These are phyloP conservation scores for Phymatocera aterrima DNA, from an alignment of 2,888 invertebrate species.

Conservation along the genomic window DNA sequence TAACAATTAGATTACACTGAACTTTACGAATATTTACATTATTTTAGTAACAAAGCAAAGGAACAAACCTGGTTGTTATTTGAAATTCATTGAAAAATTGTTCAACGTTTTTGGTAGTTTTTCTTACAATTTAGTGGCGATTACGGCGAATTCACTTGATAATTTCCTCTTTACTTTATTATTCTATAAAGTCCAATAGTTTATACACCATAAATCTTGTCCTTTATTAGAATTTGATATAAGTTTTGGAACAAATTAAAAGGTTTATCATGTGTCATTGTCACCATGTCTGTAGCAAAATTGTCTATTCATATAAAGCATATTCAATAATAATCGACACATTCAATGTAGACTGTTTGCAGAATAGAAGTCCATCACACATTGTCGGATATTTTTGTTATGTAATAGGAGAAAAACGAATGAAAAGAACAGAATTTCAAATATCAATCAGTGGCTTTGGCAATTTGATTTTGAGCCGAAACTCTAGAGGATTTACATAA, in stretches of 20 bases:
- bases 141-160: neutral
- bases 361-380: slow-evolving; percentile 4
- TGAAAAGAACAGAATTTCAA: neutral
- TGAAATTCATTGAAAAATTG: neutral
- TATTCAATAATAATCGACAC: neutral
- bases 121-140: neutral
- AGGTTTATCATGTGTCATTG: neutral
- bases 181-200: slow-evolving; percentile 10
- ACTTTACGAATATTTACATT: neutral
- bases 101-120: neutral
- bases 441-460: neutral
- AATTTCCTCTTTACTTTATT: neutral
- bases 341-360: neutral
- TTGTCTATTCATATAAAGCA: neutral
- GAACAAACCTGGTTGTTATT: neutral
- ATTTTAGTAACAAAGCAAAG: neutral
- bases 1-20: neutral
- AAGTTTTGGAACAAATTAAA: neutral
- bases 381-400: neutral
- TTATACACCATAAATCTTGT: neutral
- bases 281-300: neutral
- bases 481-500: neutral
- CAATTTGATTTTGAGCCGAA: slow-evolving; percentile 3
- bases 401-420: neutral
- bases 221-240: neutral